A percentile compares a stretch with the other conserved stretches of the same genome.
These are phyloP conservation scores for Lucilia cuprina DNA, from an alignment of 1,140 invertebrate species.

Conservation along the genomic window DNA sequence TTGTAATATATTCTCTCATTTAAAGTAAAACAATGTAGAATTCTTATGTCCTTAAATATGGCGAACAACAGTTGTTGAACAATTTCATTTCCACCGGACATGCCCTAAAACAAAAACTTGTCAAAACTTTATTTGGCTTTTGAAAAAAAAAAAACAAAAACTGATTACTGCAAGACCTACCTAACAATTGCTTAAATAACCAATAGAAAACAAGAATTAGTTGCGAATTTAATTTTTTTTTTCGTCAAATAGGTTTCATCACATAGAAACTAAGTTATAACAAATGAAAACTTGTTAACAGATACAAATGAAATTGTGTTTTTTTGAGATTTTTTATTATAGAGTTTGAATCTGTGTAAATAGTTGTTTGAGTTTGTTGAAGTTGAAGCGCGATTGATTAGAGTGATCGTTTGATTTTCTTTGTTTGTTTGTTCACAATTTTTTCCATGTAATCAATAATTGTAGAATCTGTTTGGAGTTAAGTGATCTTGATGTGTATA, in stretches of 20 bases:
- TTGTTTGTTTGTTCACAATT: not conserved
- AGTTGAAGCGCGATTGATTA: too few relatives aligned
- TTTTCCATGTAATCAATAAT: not conserved
- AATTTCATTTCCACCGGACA: slow-evolving; percentile 1
- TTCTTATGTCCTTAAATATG: not conserved
- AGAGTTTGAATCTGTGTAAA: not conserved
- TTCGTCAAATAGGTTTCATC: not conserved
- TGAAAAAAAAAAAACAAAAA: too few relatives aligned
- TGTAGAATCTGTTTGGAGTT: not conserved
- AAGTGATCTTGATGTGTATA: not conserved
- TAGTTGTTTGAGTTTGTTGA: not conserved
- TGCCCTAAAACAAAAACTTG: not conserved
- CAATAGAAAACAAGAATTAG: not conserved
- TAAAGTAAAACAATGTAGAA: not conserved
- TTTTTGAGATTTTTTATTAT: too few relatives aligned
- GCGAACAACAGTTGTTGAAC: not conserved
- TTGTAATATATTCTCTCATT: too few relatives aligned
- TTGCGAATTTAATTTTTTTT: not conserved
- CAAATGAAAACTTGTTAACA: too few relatives aligned
- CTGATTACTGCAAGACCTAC: not conserved
- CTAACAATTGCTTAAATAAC: not conserved
- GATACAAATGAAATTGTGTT: too few relatives aligned
- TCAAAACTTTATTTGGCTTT: not conserved
- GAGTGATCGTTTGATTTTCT: not conserved
- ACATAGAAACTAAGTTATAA: too few relatives aligned